Evolutionary conservation across 2,888 invertebrate genomes (phyloP).

Genomic region (Hyposoter dolosus): DNA sequence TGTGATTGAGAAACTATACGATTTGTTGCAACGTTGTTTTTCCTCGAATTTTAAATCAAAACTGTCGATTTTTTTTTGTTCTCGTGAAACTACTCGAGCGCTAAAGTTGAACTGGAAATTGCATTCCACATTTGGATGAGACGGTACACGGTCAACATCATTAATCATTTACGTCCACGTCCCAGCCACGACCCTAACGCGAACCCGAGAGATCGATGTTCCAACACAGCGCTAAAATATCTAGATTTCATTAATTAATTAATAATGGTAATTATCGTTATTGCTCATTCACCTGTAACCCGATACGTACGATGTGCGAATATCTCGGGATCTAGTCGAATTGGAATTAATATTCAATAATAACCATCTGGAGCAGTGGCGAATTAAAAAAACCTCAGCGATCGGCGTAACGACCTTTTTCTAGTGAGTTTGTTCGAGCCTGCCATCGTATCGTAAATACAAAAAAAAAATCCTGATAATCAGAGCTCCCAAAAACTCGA

Average conservation of each 20-base stretch:
- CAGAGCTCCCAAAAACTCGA: no score
- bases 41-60: background rate
- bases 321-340: background rate
- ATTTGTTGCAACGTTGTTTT: background rate
- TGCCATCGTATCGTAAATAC: no score
- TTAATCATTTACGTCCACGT: constrained; percentile 54
- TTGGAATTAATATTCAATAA: background rate
- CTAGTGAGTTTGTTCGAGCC: no score
- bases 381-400: background rate
- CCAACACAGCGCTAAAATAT: constrained; percentile 24
- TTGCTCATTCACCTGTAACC: constrained; percentile 25
- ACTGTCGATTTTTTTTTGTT: background rate
- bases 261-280: constrained; percentile 33
- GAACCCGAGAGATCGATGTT: constrained; percentile 47
- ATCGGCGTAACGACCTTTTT: background rate
- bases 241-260: constrained; percentile 36
- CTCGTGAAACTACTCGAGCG: background rate
- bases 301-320: background rate
- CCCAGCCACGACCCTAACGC: constrained; percentile 35
- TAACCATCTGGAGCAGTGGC: background rate
- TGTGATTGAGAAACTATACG: background rate
- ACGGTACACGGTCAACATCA: constrained; percentile 37
- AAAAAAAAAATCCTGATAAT: background rate
- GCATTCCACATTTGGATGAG: constrained; percentile 16
- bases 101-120: background rate